These are phyloP conservation scores for Serripes groenlandicus DNA, from an alignment of 2,888 invertebrate species.

Conservation along the genomic window DNA sequence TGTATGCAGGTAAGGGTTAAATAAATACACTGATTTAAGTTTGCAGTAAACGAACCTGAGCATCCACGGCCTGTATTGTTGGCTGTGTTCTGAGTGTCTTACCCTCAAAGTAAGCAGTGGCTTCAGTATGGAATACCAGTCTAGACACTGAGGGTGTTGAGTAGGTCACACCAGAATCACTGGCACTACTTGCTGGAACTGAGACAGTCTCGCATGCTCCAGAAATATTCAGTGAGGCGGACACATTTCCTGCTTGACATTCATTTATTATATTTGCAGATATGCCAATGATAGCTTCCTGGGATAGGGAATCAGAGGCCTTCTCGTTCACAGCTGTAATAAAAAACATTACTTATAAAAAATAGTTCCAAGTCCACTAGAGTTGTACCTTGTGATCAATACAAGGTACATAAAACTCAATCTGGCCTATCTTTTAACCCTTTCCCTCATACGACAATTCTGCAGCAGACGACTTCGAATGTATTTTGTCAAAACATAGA, in stretches of 20 bases:
- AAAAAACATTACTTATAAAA: neutral
- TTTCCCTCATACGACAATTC: too few species aligned
- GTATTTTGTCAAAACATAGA: too few species aligned
- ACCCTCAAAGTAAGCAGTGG: constrained; percentile 44
- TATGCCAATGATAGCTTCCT: constrained; percentile 31
- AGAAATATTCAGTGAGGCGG: constrained; percentile 45
- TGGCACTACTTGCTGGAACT: constrained; percentile 30
- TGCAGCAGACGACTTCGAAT: too few species aligned
- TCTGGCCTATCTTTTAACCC: too few species aligned
- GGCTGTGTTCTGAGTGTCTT: constrained; percentile 39
- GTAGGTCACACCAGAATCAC: constrained; percentile 42
- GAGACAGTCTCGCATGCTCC: constrained; percentile 51
- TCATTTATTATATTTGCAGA: constrained; percentile 64
- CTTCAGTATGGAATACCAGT: constrained; percentile 38
- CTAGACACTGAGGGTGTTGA: constrained; percentile 50
- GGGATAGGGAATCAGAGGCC: constrained; percentile 33
- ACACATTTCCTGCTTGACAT: constrained; percentile 66
- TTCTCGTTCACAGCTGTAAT: constrained; percentile 41
- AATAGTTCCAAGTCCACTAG: neutral
- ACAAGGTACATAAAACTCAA: neutral
- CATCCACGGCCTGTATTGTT: constrained; percentile 35
- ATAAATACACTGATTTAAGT: too few species aligned
- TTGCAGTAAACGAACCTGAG: too few species aligned
- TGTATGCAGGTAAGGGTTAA: too few species aligned
- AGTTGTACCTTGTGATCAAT: too few species aligned